Percentiles rank a stretch among this genome's conserved stretches.
Conservation (phyloP, 2,888 invertebrate genomes). For the Pheosia gnoma region DNA sequence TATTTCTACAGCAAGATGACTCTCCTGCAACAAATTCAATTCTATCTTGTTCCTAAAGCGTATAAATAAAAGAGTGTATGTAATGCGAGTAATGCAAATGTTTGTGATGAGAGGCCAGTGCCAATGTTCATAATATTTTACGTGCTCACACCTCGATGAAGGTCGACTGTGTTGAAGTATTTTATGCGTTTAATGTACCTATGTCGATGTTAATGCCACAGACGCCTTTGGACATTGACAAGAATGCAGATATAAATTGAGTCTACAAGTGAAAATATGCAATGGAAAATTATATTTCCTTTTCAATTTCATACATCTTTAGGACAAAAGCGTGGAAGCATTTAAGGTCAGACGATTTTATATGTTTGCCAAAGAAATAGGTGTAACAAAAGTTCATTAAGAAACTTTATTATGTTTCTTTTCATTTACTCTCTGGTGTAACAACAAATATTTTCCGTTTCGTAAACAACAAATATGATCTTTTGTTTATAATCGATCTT, state of each 20-base stretch:
- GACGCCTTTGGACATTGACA: neutral
- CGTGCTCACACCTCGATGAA: conserved; percentile 37
- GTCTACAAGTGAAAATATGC: neutral
- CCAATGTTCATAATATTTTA: conserved; percentile 41
- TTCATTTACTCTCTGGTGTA: conserved; percentile 1
- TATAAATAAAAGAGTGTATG: conserved; percentile 18
- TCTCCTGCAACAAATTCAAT: neutral
- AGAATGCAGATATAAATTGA: neutral
- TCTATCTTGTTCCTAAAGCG: conserved; percentile 6
- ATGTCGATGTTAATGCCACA: conserved; percentile 13
- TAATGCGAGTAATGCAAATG: conserved; percentile 35
- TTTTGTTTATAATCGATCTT: conserved; percentile 7
- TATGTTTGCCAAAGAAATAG: conserved; percentile 14
- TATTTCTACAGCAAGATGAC: no score
- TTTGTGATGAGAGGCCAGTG: conserved; percentile 22
- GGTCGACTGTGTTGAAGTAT: conserved; percentile 32
- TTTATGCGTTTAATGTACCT: conserved; percentile 27
- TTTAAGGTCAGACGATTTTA: conserved; percentile 5
- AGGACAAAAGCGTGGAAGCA: conserved; percentile 9
- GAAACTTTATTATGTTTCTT: conserved; percentile 16
- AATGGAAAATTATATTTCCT: conserved; percentile 12
- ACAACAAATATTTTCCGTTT: conserved; percentile 7
- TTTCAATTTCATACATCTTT: conserved; percentile 4
- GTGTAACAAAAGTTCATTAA: conserved; percentile 16
- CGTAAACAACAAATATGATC: neutral